These are phyloP conservation scores for Novumbra hubbsi DNA, from an alignment of 2,797 vertebrate species.

Conservation along the genomic window DNA sequence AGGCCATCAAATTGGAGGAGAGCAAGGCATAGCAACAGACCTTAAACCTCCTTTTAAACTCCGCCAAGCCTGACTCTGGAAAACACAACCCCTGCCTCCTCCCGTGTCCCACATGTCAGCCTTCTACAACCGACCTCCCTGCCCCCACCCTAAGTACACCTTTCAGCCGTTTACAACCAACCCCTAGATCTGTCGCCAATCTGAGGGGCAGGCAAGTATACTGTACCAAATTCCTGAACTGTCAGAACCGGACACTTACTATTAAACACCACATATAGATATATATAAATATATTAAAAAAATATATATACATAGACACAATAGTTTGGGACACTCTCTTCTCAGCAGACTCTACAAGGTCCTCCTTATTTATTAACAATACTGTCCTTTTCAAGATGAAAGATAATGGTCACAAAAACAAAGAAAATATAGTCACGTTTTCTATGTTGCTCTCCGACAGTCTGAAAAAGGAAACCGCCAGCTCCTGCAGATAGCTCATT, in stretches of 20 bases:
- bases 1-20: constrained; percentile 89
- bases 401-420: constrained; percentile 47
- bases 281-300: constrained; percentile 69
- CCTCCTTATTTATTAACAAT: constrained; percentile 77
- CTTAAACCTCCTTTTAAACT: constrained; percentile 50
- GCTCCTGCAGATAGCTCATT: constrained; percentile 47
- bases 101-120: too few relatives aligned
- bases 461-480: constrained; percentile 45
- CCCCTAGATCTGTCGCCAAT: constrained; percentile 38
- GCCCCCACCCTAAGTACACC: constrained; percentile 32
- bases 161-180: constrained; percentile 40
- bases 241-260: constrained; percentile 66
- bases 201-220: constrained; percentile 40
- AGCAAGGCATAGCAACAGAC: constrained; percentile 83
- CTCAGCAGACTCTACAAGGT: constrained; percentile 74
- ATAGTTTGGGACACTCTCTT: constrained; percentile 69
- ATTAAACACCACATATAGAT: constrained; percentile 72
- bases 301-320: constrained; percentile 70
- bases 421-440: constrained; percentile 45
- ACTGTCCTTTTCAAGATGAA: constrained; percentile 70
- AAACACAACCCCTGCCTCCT: not conserved
- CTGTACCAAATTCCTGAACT: constrained; percentile 57
- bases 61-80: constrained; percentile 13
- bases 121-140: not conserved
- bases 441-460: constrained; percentile 37